Evolutionary conservation across 1,140 invertebrate genomes (phyloP), one percentile per base, ranked within the genome.

Genomic region (Melanaphis sacchari): DNA sequence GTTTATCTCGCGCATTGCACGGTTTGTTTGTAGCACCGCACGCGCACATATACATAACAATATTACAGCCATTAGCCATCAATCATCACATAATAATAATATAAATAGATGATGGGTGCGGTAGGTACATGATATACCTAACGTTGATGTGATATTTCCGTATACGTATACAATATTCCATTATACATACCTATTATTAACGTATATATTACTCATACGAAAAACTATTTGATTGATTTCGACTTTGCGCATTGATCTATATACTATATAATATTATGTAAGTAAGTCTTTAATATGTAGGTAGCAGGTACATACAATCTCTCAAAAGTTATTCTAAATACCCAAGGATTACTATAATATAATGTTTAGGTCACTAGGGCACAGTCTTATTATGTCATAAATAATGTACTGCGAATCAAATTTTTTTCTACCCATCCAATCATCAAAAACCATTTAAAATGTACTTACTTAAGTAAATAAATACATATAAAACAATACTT

Each of bases 71-170:
- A 76, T 76, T 76, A 76, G n/a, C 59, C 59, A 76, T 76, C 59
- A 76, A 76, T 76, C 59, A 76, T 76, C 59, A 76, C 59, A 76
- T 76, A n/a, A 76, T 76, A 66, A 76, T 76, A n/a, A n/a, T 66
- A n/a, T 18, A n/a, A n/a, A n/a, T 76, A n/a, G n/a, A n/a, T n/a
- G 59, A n/a, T n/a, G n/a, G 59, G n/a, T 76, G 59, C n/a, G 59
- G 59, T 76, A 76, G 5, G 4, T 76, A 76, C 31, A 76, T 76
- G 59, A 76, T 76, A n/a, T 76, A 76, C 31, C 31, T 66, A 66
- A n/a, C 15, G 59, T n/a, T 76, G 5, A 76, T n/a, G n/a, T n/a
- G 59, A n/a, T n/a, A 76, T n/a, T 76, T 76, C 59, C 31, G 59
- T 76, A n/a, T n/a, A n/a, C 59, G 59, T 76, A 76, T 76, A 76